Percentiles rank a stretch among this genome's conserved stretches.
These are phyloP conservation scores for Dryadula phaetusa DNA, from an alignment of 2,888 invertebrate species.

Conservation along the genomic window DNA sequence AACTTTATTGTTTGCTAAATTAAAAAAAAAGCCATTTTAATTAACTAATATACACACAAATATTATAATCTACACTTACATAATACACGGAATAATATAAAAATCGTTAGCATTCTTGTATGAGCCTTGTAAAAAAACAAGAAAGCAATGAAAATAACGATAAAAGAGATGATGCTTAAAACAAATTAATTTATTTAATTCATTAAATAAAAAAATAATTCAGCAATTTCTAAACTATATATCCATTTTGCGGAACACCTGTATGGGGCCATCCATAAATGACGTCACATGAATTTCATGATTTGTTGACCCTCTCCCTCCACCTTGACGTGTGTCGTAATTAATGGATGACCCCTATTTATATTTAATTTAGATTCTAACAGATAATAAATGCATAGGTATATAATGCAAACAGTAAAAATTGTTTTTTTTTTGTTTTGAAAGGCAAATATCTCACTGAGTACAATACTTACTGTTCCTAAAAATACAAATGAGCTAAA, in stretches of 20 bases:
- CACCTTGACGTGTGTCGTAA: too few species aligned
- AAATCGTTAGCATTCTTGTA: not conserved
- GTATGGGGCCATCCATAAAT: too few species aligned
- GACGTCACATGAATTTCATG: too few species aligned
- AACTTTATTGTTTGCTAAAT: conserved; percentile 13
- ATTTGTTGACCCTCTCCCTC: too few species aligned
- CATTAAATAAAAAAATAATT: too few species aligned
- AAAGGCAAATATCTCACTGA: conserved; percentile 18
- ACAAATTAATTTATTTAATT: not conserved
- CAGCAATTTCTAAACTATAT: too few species aligned
- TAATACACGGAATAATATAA: not conserved
- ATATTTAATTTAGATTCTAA: not conserved
- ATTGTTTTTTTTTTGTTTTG: conserved; percentile 5
- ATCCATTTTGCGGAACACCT: not conserved
- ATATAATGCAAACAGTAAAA: conserved; percentile 4
- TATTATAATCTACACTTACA: not conserved
- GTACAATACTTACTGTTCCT: conserved; percentile 3
- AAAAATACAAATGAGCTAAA: not conserved
- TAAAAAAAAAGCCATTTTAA: conserved; percentile 14
- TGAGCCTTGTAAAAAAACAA: not conserved
- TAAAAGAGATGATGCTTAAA: not conserved
- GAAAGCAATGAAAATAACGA: not conserved
- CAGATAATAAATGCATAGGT: not conserved
- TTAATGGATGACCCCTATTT: too few species aligned
- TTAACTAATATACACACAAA: conserved; percentile 12